Percentiles rank a stretch among this genome's conserved stretches.
Evolutionary conservation across 1,140 invertebrate species (phyloP).

Genomic region (Drosophila sechellia): DNA sequence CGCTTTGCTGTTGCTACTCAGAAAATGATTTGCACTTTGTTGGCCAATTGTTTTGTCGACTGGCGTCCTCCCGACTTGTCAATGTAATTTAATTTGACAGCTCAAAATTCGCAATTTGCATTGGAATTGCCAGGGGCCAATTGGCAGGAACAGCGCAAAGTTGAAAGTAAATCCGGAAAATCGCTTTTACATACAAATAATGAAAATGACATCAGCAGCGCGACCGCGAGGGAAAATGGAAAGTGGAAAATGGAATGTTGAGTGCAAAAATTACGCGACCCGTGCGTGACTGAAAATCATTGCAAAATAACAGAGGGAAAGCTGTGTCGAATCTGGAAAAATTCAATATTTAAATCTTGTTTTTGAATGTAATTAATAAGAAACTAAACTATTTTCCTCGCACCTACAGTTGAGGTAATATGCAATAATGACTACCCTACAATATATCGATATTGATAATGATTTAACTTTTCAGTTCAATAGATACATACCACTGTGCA

Average conservation of each 20-base stretch:
- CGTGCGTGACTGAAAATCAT: constrained; percentile 39
- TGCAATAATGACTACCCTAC: no score
- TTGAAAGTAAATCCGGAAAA: constrained; percentile 63
- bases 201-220: constrained; percentile 55
- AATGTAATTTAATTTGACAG: constrained; percentile 59
- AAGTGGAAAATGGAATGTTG: constrained; percentile 3
- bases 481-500: constrained; percentile 18
- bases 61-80: constrained; percentile 36
- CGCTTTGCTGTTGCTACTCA: constrained; percentile 1
- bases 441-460: background rate
- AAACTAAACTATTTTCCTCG: background rate
- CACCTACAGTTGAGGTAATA: no score
- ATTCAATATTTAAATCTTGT: background rate
- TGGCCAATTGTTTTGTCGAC: constrained; percentile 34
- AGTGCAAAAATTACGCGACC: constrained; percentile 26
- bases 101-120: constrained; percentile 47
- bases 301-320: constrained; percentile 20
- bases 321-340: background rate
- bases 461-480: background rate
- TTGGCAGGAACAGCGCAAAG: constrained; percentile 25
- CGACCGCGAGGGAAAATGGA: background rate
- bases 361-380: background rate
- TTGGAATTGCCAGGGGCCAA: constrained; percentile 34
- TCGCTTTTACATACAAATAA: constrained; percentile 70
- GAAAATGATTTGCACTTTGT: constrained; percentile 42